phyloP scores from a whole-genome alignment of 2,888 invertebrate species.

The Shargacucullia verbasci region DNA sequence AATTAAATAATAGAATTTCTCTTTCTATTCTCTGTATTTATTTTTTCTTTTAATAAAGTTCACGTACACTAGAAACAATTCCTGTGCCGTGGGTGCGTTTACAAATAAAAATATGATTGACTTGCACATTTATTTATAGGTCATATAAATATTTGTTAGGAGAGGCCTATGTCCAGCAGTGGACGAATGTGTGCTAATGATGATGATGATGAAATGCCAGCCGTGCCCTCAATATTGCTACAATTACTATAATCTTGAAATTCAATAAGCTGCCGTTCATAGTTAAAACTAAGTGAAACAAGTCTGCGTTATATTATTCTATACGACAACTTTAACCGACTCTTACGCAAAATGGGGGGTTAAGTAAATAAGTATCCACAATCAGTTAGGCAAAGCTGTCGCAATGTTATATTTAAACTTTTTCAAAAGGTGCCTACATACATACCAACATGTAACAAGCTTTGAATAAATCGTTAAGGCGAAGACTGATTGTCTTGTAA shows the following conservation, averaged over 20 bases:
- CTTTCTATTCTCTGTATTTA: no score
- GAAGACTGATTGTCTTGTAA: slow-evolving; percentile 10
- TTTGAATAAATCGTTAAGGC: slow-evolving; percentile 49
- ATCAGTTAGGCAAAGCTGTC: slow-evolving; percentile 49
- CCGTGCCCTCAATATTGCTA: no score
- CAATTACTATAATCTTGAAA: slow-evolving; percentile 5
- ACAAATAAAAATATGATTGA: no score
- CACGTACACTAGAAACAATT: no score
- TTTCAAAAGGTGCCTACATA: slow-evolving; percentile 50
- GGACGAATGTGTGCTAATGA: no score
- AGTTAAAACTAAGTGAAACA: neutral
- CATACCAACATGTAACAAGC: slow-evolving; percentile 42
- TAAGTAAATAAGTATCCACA: slow-evolving; percentile 53
- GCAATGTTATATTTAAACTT: slow-evolving; percentile 43
- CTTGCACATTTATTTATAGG: no score
- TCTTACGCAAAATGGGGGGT: slow-evolving; percentile 30
- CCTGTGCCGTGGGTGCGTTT: no score
- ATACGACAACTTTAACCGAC: slow-evolving; percentile 25
- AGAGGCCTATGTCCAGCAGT: no score
- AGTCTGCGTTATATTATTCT: slow-evolving; percentile 2
- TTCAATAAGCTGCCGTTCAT: slow-evolving; percentile 16
- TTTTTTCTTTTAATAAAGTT: no score
- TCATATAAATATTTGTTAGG: no score
- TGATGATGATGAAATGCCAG: no score
- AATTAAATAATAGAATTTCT: no score